Evolutionary conservation across 2,797 vertebrate genomes (phyloP).

Genomic region (Lycodopsis pacificus): DNA sequence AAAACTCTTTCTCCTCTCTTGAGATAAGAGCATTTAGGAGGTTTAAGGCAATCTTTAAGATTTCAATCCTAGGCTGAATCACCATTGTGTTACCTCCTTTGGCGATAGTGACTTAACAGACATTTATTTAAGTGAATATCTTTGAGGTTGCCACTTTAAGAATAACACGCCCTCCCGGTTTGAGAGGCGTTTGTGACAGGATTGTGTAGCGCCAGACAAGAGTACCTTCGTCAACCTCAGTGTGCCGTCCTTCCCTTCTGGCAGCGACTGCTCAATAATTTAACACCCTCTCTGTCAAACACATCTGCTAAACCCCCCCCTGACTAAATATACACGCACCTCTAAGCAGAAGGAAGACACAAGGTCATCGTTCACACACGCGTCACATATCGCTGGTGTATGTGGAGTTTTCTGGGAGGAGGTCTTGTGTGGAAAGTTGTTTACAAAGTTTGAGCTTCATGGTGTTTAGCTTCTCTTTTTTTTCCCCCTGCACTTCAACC

Average conservation of each 20-base stretch:
- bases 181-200: slow-evolving; percentile 23
- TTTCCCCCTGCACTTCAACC: slow-evolving; percentile 23
- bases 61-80: neutral
- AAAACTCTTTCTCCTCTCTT: slow-evolving; percentile 7
- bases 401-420: slow-evolving; percentile 14
- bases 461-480: slow-evolving; percentile 45
- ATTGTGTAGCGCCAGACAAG: slow-evolving; percentile 50
- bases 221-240: slow-evolving; percentile 47
- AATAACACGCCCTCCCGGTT: slow-evolving; percentile 5
- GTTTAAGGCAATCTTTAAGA: neutral
- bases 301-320: slow-evolving; percentile 42
- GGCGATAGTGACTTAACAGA: neutral
- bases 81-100: neutral
- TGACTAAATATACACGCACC: slow-evolving; percentile 68
- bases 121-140: neutral
- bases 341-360: slow-evolving; percentile 41
- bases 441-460: slow-evolving; percentile 33
- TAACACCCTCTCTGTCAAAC: slow-evolving; percentile 59
- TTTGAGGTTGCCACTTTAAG: neutral
- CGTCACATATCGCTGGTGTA: slow-evolving; percentile 7
- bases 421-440: slow-evolving; percentile 35
- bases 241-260: slow-evolving; percentile 54
- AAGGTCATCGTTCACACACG: slow-evolving; percentile 46
- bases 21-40: slow-evolving; percentile 17
- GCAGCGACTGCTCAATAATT: slow-evolving; percentile 71